These are phyloP conservation scores for Eulithis testata DNA, from an alignment of 2,888 invertebrate genomes.

Conservation along the genomic window DNA sequence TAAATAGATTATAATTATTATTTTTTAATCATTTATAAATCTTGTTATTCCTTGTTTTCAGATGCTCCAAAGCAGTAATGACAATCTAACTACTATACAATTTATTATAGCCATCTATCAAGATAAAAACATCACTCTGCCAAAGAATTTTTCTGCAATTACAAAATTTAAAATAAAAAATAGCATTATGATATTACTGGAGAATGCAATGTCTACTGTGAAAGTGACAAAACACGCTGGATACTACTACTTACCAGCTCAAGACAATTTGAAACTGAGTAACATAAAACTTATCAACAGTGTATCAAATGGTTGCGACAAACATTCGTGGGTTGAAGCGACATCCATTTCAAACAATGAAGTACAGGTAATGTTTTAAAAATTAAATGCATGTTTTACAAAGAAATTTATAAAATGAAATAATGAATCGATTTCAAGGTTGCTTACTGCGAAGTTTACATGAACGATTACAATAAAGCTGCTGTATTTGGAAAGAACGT, in stretches of 20 bases:
- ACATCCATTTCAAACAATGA: background rate
- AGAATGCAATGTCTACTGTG: background rate
- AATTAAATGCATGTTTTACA: background rate
- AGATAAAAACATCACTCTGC: background rate
- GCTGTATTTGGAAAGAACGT: background rate
- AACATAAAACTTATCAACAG: background rate
- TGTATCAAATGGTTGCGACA: background rate
- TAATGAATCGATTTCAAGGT: background rate
- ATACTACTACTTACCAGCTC: background rate
- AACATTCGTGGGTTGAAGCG: background rate
- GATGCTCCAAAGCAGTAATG: no score
- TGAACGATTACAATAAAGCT: background rate
- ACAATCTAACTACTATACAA: background rate
- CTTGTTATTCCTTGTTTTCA: no score
- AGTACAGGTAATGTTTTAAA: background rate
- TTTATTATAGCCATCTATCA: background rate
- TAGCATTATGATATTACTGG: background rate
- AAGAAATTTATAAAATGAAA: background rate
- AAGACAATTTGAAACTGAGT: background rate
- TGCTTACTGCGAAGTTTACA: constrained; percentile 1
- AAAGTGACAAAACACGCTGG: background rate
- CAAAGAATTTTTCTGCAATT: background rate
- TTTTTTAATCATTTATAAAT: no score
- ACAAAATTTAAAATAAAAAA: constrained; percentile 1
- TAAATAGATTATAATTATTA: no score